These are phyloP conservation scores for Ptilonorhynchus violaceus DNA, from an alignment of 2,113 vertebrate species.

Conservation along the genomic window DNA sequence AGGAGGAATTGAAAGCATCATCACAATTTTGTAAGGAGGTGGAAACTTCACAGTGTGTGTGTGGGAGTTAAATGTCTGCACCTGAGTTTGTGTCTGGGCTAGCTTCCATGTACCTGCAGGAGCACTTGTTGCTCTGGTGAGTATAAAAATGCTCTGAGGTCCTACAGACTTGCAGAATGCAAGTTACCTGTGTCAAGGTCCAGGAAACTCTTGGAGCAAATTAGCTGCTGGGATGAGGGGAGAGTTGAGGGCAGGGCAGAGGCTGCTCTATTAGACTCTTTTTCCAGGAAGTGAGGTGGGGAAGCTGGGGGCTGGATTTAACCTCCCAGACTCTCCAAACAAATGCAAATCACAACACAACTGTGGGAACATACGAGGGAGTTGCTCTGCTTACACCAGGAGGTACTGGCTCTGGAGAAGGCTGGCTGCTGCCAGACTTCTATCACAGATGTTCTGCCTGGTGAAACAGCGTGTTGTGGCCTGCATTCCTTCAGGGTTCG, in stretches of 20 bases:
- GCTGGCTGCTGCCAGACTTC: conserved; percentile 24
- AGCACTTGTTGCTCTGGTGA: background rate
- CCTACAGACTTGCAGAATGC: background rate
- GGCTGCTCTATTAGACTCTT: background rate
- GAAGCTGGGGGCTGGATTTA: background rate
- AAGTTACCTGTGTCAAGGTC: background rate
- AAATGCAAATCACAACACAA: background rate
- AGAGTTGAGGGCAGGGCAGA: background rate
- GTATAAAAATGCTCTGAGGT: background rate
- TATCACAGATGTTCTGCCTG: background rate
- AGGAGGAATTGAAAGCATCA: conserved; percentile 10
- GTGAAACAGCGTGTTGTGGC: background rate
- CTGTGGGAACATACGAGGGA: background rate
- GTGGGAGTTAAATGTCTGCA: background rate
- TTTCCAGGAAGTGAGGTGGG: background rate
- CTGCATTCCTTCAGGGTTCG: background rate
- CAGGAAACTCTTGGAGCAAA: background rate
- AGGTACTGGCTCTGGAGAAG: background rate
- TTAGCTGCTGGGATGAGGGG: background rate
- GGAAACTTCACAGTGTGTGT: background rate
- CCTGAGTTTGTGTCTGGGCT: background rate
- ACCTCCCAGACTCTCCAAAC: background rate
- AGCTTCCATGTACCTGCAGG: background rate
- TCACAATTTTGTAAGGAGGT: background rate
- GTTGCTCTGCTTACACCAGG: background rate